Evolutionary conservation across 2,888 invertebrate genomes (phyloP).

Genomic region (Candidula unifasciata): DNA sequence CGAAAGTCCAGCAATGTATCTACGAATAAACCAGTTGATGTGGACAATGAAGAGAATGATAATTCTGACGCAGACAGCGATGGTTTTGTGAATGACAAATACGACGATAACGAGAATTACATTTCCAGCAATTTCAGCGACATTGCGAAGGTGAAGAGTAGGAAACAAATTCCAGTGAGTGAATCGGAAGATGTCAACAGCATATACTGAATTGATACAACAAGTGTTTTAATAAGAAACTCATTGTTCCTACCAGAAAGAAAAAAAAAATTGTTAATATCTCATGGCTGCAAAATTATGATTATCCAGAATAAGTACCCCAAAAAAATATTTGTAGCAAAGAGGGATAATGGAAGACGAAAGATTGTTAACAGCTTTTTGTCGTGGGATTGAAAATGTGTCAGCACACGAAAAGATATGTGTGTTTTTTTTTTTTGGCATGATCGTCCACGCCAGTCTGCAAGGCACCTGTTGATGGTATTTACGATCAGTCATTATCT

Average conservation of each 20-base stretch:
- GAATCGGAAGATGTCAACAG: constrained; percentile 36
- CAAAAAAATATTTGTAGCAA: background rate
- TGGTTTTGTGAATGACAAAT: constrained; percentile 33
- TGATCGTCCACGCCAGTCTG: too few relatives aligned
- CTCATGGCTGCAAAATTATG: too few relatives aligned
- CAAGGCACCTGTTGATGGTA: too few relatives aligned
- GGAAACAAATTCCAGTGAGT: constrained; percentile 4
- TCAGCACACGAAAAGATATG: too few relatives aligned
- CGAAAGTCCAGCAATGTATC: background rate
- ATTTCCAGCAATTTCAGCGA: background rate
- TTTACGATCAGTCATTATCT: background rate
- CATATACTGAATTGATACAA: constrained; percentile 30
- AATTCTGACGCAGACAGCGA: constrained; percentile 44
- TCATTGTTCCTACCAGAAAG: too few relatives aligned
- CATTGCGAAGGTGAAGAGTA: background rate
- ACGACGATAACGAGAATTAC: constrained; percentile 17
- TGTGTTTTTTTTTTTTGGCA: too few relatives aligned
- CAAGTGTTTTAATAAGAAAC: background rate
- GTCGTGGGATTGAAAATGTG: too few relatives aligned
- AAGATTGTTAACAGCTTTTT: too few relatives aligned
- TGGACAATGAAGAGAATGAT: background rate
- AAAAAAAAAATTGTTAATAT: too few relatives aligned
- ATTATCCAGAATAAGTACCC: too few relatives aligned
- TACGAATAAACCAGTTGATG: background rate
- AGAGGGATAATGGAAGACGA: too few relatives aligned